Conservation (phyloP, 2,113 vertebrate species). For the Myotis davidii region DNA sequence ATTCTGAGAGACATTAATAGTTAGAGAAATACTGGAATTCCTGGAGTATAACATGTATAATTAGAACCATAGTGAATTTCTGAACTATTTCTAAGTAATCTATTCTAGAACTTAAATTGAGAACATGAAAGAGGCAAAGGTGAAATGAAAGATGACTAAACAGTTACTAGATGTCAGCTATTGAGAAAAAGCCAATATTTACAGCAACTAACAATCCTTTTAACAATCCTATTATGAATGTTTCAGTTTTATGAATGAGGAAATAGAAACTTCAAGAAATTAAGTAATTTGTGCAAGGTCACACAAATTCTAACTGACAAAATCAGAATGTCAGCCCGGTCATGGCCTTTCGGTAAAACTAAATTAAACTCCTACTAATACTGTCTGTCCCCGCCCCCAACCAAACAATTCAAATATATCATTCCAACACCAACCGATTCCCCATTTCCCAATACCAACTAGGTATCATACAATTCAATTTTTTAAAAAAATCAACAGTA, state of each 20-base stretch:
- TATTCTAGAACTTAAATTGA: neutral
- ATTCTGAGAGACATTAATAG: neutral
- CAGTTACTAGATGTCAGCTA: neutral
- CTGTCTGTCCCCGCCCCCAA: fast-evolving
- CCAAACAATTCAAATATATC: neutral
- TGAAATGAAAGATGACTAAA: slow-evolving; percentile 4
- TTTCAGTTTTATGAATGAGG: neutral
- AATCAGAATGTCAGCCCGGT: neutral
- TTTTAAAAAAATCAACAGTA: neutral
- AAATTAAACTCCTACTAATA: neutral
- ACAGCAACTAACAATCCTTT: neutral
- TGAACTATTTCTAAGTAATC: neutral
- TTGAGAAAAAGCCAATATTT: neutral
- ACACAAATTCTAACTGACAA: neutral
- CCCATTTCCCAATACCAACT: neutral
- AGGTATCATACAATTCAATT: neutral
- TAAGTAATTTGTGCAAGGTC: neutral
- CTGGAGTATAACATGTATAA: neutral
- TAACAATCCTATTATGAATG: neutral
- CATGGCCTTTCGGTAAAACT: neutral
- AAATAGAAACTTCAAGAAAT: neutral
- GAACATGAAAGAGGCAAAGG: neutral
- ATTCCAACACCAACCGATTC: neutral
- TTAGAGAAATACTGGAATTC: neutral
- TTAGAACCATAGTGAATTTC: neutral